Percentiles rank a stretch among this genome's conserved stretches.
phyloP scores from a whole-genome alignment of 64 coral and sea anemone species.

The Exaiptasia diaphana region DNA sequence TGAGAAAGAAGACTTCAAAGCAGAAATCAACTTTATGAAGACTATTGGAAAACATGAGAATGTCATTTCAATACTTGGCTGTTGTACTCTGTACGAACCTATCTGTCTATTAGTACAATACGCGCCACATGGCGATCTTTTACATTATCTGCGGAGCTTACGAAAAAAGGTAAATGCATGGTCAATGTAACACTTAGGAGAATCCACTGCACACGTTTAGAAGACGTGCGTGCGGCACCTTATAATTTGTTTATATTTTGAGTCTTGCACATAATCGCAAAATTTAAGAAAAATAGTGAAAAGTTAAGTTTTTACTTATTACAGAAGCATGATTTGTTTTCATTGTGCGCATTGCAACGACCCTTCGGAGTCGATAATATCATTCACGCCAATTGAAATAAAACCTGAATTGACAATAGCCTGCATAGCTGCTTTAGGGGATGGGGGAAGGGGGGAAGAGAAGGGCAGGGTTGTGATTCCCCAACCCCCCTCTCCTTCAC shows the following conservation, averaged over 20 bases:
- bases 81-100: conserved; percentile 80
- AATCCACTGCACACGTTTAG: neutral
- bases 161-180: conserved; percentile 67
- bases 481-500: neutral
- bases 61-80: conserved; percentile 79
- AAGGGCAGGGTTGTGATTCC: neutral
- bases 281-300: no score
- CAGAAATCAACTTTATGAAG: conserved; percentile 96
- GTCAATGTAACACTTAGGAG: neutral
- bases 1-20: conserved; percentile 86
- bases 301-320: no score
- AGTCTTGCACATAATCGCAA: no score
- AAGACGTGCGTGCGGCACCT: neutral
- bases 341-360: no score
- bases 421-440: no score
- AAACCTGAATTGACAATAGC: no score
- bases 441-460: neutral
- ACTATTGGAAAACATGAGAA: conserved; percentile 87
- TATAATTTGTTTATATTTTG: neutral
- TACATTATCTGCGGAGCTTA: conserved; percentile 74
- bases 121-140: conserved; percentile 72
- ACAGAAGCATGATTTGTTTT: no score
- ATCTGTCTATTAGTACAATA: conserved; percentile 84
- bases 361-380: no score
- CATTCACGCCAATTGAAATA: no score